Evolutionary conservation across 2,888 invertebrate genomes (phyloP).

Genomic region (Reticulitermes lucifugus): DNA sequence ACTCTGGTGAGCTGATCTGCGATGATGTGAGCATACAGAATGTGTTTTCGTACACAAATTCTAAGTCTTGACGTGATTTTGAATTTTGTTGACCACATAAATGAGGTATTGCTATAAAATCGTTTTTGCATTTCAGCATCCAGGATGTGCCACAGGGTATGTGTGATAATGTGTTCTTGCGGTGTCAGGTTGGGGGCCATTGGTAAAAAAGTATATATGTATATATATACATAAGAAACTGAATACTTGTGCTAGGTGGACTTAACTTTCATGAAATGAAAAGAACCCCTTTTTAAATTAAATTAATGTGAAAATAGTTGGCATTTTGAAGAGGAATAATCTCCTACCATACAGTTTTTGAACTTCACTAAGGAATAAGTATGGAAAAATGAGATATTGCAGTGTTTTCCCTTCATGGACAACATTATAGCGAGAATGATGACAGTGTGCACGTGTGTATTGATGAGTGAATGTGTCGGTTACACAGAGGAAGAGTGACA

Average conservation of each 20-base stretch:
- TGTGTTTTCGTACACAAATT: no score
- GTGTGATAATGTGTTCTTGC: background rate
- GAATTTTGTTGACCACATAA: background rate
- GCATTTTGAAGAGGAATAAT: background rate
- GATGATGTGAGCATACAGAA: background rate
- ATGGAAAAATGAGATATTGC: background rate
- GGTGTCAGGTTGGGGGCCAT: slow-evolving; percentile 6
- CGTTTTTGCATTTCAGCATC: no score
- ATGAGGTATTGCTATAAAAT: no score
- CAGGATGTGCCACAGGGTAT: slow-evolving; percentile 28
- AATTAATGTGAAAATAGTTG: background rate
- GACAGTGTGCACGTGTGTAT: background rate
- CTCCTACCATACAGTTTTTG: background rate
- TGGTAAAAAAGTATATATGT: no score
- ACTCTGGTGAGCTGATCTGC: slow-evolving; percentile 23
- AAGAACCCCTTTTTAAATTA: slow-evolving; percentile 26
- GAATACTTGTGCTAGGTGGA: slow-evolving; percentile 34
- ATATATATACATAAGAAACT: background rate
- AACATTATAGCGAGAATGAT: background rate
- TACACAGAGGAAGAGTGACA: background rate
- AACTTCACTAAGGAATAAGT: no score
- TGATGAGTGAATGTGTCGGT: background rate
- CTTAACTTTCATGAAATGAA: background rate
- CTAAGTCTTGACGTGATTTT: background rate
- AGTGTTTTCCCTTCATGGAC: slow-evolving; percentile 4